Percentiles rank a stretch among this genome's conserved stretches.
Conservation (phyloP, 1,140 invertebrate species). For the Drosophila sturtevanti region DNA sequence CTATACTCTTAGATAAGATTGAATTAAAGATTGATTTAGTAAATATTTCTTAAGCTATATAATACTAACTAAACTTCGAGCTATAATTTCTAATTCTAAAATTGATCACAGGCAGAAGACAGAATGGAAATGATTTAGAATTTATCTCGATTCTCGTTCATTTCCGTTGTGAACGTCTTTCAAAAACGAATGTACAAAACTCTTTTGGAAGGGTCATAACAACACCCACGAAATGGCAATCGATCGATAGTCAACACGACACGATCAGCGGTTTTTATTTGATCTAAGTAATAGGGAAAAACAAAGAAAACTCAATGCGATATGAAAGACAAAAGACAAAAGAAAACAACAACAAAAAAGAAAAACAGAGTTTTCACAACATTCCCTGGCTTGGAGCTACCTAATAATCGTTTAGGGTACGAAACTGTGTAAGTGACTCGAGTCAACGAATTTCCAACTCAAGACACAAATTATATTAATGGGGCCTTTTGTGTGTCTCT, state of each 20-base stretch:
- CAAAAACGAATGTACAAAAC: background rate
- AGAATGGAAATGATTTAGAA: too few species aligned
- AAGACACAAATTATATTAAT: constrained; percentile 29
- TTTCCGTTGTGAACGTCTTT: background rate
- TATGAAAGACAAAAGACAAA: background rate
- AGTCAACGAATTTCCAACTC: constrained; percentile 9
- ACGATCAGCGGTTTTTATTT: constrained; percentile 10
- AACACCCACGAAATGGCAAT: constrained; percentile 15
- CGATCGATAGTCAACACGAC: constrained; percentile 10
- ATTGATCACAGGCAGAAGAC: too few species aligned
- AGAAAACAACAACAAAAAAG: background rate
- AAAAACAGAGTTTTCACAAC: constrained; percentile 10
- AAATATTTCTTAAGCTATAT: too few species aligned
- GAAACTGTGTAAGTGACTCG: constrained; percentile 7
- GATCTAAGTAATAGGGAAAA: constrained; percentile 6
- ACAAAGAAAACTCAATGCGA: constrained; percentile 2
- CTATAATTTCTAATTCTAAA: too few species aligned
- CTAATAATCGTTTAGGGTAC: constrained; percentile 17
- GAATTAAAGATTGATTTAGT: too few species aligned
- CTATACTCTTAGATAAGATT: background rate
- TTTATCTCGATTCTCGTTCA: background rate
- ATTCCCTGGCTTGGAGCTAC: constrained; percentile 3
- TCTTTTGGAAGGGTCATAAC: background rate
- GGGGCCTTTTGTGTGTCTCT: constrained; percentile 19
- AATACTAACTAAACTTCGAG: too few species aligned